phyloP scores from a whole-genome alignment of 2,888 invertebrate species.

The Branchipolynoe longqiensis region DNA sequence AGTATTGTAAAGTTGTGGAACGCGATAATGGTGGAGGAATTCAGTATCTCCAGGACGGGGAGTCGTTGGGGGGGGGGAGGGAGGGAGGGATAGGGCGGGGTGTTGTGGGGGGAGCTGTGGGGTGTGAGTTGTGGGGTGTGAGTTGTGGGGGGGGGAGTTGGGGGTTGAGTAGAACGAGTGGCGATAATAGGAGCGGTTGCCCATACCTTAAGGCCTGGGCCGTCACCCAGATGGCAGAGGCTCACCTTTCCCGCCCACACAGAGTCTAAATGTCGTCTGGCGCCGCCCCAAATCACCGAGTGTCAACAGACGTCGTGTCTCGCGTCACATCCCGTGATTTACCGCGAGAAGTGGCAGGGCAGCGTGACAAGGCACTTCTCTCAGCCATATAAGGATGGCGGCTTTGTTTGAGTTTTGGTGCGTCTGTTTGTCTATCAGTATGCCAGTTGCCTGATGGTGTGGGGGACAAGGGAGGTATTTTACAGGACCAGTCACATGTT shows the following conservation, averaged over 20 bases:
- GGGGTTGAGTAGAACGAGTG: too few species aligned
- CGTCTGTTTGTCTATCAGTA: too few species aligned
- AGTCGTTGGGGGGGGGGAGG: neutral
- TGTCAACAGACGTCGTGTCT: conserved; percentile 26
- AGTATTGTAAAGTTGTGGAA: neutral
- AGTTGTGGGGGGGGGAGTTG: too few species aligned
- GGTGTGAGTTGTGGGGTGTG: too few species aligned
- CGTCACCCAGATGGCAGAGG: conserved; percentile 34
- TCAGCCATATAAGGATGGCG: conserved; percentile 6
- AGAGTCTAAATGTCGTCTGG: conserved; percentile 42
- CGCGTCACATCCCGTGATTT: conserved; percentile 8
- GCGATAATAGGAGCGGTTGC: conserved; percentile 5
- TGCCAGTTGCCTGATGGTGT: too few species aligned
- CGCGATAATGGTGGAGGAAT: neutral
- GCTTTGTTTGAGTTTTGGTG: too few species aligned
- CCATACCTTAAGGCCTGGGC: conserved; percentile 28
- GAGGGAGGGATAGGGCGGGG: too few species aligned
- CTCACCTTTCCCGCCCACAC: conserved; percentile 44
- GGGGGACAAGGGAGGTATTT: too few species aligned
- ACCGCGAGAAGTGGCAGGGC: conserved; percentile 3
- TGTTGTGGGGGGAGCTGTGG: too few species aligned
- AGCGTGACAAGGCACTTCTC: neutral
- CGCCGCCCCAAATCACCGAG: conserved; percentile 40
- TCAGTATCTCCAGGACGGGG: neutral
- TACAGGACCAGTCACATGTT: too few species aligned